Evolutionary conservation across 2,113 vertebrate genomes (phyloP).

Genomic region (Aleadryas rufinucha): DNA sequence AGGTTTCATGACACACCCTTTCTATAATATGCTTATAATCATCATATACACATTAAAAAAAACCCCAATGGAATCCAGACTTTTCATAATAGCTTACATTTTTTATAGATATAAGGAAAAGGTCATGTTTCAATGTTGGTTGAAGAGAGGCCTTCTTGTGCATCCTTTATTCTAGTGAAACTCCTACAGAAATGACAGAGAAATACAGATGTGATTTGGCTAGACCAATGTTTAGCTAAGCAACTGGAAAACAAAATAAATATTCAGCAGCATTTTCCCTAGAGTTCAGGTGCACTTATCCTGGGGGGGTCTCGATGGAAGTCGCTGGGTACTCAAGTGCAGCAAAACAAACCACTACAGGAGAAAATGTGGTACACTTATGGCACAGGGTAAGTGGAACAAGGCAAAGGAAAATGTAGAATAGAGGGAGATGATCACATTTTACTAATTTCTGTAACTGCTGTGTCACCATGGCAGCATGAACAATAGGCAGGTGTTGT

Average conservation of each 20-base stretch:
- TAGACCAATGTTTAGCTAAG: neutral
- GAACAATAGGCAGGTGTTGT: neutral
- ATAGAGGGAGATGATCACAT: neutral
- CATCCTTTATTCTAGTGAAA: neutral
- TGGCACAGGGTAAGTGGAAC: neutral
- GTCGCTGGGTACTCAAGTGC: neutral
- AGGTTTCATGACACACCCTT: neutral
- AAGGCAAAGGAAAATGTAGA: neutral
- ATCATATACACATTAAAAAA: neutral
- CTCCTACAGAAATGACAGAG: neutral
- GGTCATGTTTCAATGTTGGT: neutral
- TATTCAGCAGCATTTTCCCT: neutral
- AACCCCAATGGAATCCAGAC: neutral
- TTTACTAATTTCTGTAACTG: neutral
- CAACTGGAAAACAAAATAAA: neutral
- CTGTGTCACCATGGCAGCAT: neutral
- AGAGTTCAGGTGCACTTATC: neutral
- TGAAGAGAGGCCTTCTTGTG: neutral
- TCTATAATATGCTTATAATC: neutral
- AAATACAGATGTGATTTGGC: neutral
- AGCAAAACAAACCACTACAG: neutral
- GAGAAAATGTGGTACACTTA: neutral
- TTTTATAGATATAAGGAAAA: neutral
- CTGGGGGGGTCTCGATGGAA: rapidly evolving
- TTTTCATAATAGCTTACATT: neutral